These are phyloP conservation scores for Scaptodrosophila lebanonensis DNA, from an alignment of 1,140 invertebrate genomes.

Conservation along the genomic window DNA sequence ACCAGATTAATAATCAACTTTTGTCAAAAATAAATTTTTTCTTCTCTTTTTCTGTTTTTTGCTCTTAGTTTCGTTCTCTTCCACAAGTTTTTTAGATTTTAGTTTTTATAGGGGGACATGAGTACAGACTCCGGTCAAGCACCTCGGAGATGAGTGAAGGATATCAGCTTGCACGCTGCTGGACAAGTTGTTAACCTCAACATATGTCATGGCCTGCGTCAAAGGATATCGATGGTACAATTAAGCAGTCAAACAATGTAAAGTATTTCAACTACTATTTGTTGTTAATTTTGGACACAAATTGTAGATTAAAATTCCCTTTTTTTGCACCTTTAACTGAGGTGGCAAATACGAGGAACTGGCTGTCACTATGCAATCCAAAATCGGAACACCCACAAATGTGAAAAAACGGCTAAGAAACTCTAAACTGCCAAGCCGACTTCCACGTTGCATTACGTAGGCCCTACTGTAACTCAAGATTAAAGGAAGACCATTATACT, in stretches of 20 bases:
- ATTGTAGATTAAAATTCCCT: slow-evolving; percentile 3
- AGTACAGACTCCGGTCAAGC: slow-evolving; percentile 45
- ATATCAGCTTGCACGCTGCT: slow-evolving; percentile 50
- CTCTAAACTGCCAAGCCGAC: not conserved
- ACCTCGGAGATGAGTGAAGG: slow-evolving; percentile 31
- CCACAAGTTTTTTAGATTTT: slow-evolving; percentile 17
- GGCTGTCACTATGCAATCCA: not conserved
- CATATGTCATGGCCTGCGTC: too few species aligned
- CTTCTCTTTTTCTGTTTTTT: too few species aligned
- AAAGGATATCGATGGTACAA: not conserved
- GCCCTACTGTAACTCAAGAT: slow-evolving; percentile 50
- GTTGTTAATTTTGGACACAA: not conserved
- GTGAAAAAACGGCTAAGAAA: slow-evolving; percentile 1
- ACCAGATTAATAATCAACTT: too few species aligned
- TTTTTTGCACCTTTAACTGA: too few species aligned
- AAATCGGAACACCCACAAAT: slow-evolving; percentile 15
- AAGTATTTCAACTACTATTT: not conserved
- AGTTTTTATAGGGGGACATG: too few species aligned
- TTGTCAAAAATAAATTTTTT: too few species aligned
- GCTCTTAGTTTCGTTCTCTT: slow-evolving; percentile 4
- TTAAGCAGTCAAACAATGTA: not conserved
- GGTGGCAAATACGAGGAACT: not conserved
- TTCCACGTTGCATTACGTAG: not conserved
- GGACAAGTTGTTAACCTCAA: slow-evolving; percentile 55
- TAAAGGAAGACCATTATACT: slow-evolving; percentile 63